Evolutionary conservation across 2,888 invertebrate species (phyloP), one percentile per base, ranked within the genome.

Genomic region (Drosophila neonasuta): DNA sequence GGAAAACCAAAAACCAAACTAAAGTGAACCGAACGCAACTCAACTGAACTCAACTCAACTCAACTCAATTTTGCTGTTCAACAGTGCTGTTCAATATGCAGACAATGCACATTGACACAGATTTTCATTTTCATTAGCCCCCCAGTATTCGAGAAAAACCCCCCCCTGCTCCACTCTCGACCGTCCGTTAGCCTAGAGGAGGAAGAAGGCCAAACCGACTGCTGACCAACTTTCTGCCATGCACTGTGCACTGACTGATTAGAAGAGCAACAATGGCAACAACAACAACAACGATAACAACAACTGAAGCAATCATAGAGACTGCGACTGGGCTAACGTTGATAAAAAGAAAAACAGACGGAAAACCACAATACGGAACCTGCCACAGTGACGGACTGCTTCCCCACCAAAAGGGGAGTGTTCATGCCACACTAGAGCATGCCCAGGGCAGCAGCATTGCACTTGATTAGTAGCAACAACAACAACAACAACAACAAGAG

Each of bases 311-410:
- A 74, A 74, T 71, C 67, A 74, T 60, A 8, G 73, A 61, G 55
- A 49, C 44, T 39, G 39, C 39, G 69, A 66, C 78, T 82, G 78
- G 67, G 65, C 29, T 62, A 74, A 55, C 70, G 65, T 75, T 83
- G 83, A 80, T 83, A 83, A 81, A 81, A 81, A 79, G 80, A 77
- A 83, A 79, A 77, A 68, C 80, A 77, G 74, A 63, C 67, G 58
- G 64, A 51, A 77, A 81, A 71, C 83, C 81, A 80, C 81, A 81
- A 81, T 80, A 73, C 83, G 68, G 80, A 76, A 64, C 44, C 68
- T 54, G 60, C 68, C 62, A 49, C 64, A 57, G 60, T 69, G 68
- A 71, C 64, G 56, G 71, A 48, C 48, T 52, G 55, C 57, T 49
- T 42, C 24, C 7, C 17, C 20, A 30, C 36, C 42, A 17, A n/a